Conservation (phyloP, 2,113 vertebrate species). For the Chloroceryle aenea region DNA sequence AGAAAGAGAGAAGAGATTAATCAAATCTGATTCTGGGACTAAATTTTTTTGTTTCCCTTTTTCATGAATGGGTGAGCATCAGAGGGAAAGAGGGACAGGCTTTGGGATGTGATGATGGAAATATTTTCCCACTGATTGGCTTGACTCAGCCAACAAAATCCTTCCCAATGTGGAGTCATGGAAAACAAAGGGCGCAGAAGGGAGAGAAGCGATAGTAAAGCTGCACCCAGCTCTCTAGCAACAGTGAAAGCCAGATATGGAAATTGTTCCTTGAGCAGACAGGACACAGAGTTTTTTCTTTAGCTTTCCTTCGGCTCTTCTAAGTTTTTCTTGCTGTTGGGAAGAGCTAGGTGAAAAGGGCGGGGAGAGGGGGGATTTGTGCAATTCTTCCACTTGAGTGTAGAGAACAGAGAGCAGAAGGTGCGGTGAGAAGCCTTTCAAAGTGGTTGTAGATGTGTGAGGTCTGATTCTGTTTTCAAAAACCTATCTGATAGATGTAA, state of each 20-base stretch:
- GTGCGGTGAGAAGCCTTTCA: not conserved
- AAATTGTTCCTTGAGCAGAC: not conserved
- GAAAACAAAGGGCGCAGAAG: not conserved
- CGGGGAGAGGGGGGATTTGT: not conserved
- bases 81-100: not conserved
- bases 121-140: not conserved
- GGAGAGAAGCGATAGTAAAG: not conserved
- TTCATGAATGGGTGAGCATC: not conserved
- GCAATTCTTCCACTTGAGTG: not conserved
- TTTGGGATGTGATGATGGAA: not conserved
- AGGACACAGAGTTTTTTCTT: not conserved
- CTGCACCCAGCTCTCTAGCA: not conserved
- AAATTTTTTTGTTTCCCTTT: not conserved
- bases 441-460: constrained; percentile 16
- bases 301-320: not conserved
- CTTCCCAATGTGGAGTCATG: accelerated
- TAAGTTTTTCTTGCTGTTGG: not conserved
- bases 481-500: not conserved
- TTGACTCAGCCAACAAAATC: not conserved
- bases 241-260: not conserved
- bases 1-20: not conserved
- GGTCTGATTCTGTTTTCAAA: constrained; percentile 37
- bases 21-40: not conserved
- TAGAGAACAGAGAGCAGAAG: constrained; percentile 45
- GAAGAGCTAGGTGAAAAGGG: not conserved